Evolutionary conservation across 2,797 vertebrate species (phyloP), one percentile per base, ranked within the genome.

Genomic region (Periparus ater): DNA sequence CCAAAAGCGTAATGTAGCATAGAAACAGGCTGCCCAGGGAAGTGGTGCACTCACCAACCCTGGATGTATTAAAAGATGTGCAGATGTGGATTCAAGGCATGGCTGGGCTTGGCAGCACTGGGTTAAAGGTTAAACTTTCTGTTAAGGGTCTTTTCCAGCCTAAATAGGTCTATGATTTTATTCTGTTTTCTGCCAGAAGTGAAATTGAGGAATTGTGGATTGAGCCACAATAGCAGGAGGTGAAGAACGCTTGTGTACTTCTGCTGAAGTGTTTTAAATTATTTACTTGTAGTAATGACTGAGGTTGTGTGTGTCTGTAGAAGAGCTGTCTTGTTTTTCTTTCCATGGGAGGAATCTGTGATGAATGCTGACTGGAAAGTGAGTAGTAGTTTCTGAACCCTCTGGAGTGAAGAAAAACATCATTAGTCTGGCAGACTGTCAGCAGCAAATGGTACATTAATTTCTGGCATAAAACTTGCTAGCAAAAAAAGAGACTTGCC

Each of bases 361-460:
- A 38, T 81, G 85, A 88, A 44, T 78, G 66, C 47, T 95, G 88
- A 78, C 79, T 94, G 94, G 94, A 90, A 96, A 87, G 78, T 47
- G 62, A 95, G 92, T 78, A 61, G 77, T 88, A 54, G 85, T 92
- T 97, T 97, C 90, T 70, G 95, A 91, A 93, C 62, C 65, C 97
- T 87, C 95, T 94, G 88, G 87, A 82, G 51, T 50, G 60, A 95
- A 89, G 87, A 76, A 81, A 60, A 66, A 45, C 48, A 38, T 82
- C 44, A 16, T 89, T 85, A 81, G 25, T 73, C 93, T 95, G 95
- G 94, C 89, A 94, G 76, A 68, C 63, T 80, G 72, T 94, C 96
- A 97, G 85, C 75, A 93, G 89, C 91, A 97, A 96, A 93, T 67
- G 85, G 81, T 82, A 53, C 89, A 74, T 92, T 92, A 67, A 91